A percentile compares a stretch with the other conserved stretches of the same genome.
Conservation (phyloP, 2,113 vertebrate genomes). For the Pipra filicauda region DNA sequence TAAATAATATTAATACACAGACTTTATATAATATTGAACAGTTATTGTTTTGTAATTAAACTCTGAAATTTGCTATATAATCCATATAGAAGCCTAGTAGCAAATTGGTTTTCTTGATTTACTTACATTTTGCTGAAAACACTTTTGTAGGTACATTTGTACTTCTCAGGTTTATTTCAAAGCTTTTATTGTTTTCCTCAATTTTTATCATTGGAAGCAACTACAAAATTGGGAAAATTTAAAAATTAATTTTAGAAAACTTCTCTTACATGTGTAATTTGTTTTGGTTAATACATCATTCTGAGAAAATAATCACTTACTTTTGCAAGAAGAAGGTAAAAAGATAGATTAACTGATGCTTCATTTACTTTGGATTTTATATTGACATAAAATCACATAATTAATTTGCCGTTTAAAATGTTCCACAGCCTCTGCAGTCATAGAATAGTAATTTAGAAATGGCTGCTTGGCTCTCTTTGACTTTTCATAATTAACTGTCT, state of each 20-base stretch:
- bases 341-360: background rate
- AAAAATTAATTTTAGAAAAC: background rate
- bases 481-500: background rate
- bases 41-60: background rate
- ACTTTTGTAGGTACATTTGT: background rate
- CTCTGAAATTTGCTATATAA: background rate
- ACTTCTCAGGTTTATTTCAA: background rate
- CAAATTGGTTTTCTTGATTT: background rate
- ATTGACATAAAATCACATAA: slow-evolving; percentile 24
- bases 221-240: background rate
- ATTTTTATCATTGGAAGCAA: background rate
- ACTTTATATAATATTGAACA: background rate
- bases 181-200: background rate
- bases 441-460: background rate
- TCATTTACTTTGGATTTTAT: slow-evolving; percentile 32
- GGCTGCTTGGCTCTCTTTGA: background rate
- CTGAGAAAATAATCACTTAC: background rate
- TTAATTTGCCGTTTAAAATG: slow-evolving; percentile 31
- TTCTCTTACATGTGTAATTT: background rate
- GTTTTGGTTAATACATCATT: background rate
- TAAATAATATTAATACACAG: background rate
- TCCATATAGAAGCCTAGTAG: background rate
- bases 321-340: background rate
- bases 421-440: background rate
- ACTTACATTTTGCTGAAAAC: background rate